Conservation (phyloP, 2,888 invertebrate species). For the Lymantria dispar region DNA sequence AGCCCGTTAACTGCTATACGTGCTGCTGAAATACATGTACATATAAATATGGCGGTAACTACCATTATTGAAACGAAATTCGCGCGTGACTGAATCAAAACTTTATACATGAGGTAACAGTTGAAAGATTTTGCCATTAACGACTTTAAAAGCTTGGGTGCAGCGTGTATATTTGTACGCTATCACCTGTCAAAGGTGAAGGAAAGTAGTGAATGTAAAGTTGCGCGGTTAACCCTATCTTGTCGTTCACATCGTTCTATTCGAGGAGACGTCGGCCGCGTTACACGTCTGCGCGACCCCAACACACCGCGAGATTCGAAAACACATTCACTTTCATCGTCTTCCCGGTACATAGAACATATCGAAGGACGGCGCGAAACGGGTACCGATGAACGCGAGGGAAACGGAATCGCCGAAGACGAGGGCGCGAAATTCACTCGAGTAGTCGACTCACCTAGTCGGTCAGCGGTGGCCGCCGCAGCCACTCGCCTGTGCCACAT, state of each 20-base stretch:
- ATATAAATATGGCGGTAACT: slow-evolving; percentile 32
- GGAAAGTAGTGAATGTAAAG: slow-evolving; percentile 58
- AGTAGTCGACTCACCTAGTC: slow-evolving; percentile 65
- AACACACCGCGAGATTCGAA: slow-evolving; percentile 49
- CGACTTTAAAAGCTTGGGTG: slow-evolving; percentile 36
- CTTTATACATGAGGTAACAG: slow-evolving; percentile 38
- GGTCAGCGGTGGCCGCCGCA: slow-evolving; percentile 72
- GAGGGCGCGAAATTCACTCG: slow-evolving; percentile 64
- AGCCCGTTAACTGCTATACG: slow-evolving; percentile 23
- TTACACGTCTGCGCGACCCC: slow-evolving; percentile 52
- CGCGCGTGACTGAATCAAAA: slow-evolving; percentile 52
- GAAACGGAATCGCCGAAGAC: slow-evolving; percentile 59
- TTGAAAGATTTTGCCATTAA: slow-evolving; percentile 24
- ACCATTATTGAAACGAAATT: slow-evolving; percentile 32
- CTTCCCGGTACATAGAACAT: slow-evolving; percentile 51
- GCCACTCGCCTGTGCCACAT: slow-evolving; percentile 60
- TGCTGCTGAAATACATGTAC: slow-evolving; percentile 6
- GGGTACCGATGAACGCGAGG: slow-evolving; percentile 70
- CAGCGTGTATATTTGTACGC: slow-evolving; percentile 48
- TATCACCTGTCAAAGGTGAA: slow-evolving; percentile 50
- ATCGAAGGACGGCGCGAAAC: slow-evolving; percentile 66
- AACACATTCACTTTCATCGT: slow-evolving; percentile 61
- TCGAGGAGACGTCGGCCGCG: slow-evolving; percentile 38
- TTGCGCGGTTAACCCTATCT: slow-evolving; percentile 67
- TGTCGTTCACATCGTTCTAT: slow-evolving; percentile 43